Base-by-base conservation (phyloP, 2,113 vertebrate genomes). In the Pseudorasbora parva region DNA sequence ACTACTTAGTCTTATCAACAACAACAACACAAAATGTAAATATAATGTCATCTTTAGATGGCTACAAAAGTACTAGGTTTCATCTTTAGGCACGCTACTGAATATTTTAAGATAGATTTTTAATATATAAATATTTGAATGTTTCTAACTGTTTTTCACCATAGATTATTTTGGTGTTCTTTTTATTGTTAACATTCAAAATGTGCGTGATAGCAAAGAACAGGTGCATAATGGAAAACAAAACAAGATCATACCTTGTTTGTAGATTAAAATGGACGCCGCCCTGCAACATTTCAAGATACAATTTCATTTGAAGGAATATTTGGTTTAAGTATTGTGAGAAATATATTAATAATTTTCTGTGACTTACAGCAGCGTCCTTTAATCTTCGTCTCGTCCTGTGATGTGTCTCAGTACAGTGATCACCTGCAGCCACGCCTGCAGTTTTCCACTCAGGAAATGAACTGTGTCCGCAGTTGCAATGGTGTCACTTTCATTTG, bases 301-400 rank as follows among this genome's bases (percentile, higher is more conserved):
- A 86, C 0, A 66, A 47, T 86, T 7, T 78, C 82, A 91, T 88
- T 15, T 15, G 86, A 49, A 60, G 27, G 6, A 45, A 62, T 1
- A 5, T 23, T 23, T 41, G 30, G 23, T 78, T 37, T 27, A 17
- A 17, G 2, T 11, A 19, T 0, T 14, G 41, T 30, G 23, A 57
- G 64, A 60, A 81, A 59, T 72, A 43, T 6, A 72, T 21, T 77
- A 54, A 59, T 47, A 14, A 10, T 60, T 59, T 60, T 45, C 1
- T 15, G 56, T 62, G 82, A 95, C 94, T 94, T 88, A 95, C 94
- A 94, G 94, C 94, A 94, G 94, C 93, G 94, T 92, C 93, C 93
- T 94, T 94, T 94, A 95, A 93, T 94, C 92, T 88, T 1, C 82
- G 84, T 87, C 88, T 80, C 43, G 91, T 84, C 90, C 90, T 92